Base-by-base conservation (phyloP, 1,140 invertebrate genomes). In the Mesaphorura yosii region DNA sequence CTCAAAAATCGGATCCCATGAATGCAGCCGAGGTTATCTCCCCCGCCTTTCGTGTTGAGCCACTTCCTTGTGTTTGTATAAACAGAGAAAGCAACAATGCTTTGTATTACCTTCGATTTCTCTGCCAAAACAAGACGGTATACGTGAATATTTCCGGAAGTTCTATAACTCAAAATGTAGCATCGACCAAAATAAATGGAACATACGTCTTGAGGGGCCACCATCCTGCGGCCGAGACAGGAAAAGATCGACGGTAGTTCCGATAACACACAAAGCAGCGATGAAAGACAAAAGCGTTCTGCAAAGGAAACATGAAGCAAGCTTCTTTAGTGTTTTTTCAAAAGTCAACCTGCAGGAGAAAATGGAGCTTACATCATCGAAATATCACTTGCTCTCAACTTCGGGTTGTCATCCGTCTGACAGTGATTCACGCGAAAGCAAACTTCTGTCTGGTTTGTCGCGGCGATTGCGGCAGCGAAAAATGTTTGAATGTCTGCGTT, bases 1-100 rank as follows among this genome's bases (percentile, higher is more conserved):
- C 73, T 73, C 2, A 78, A 45, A 41, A 70, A 71, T 44, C 73
- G 66, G 1, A 78, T 59, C 7, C 76, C 76, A 53, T 77, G 71
- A 1, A 78, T 54, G 55, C 72, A 75, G 0, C 52, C 55, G 12
- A 78, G 65, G 0, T 67, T 61, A 27, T 68, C 61, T 7, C 48
- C 53, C 6, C 28, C 20, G 22, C 65, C 57, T 4, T 63, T 49
- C 0, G 68, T 69, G 2, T 40, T 66, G 7, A 75, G 45, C 1
- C 74, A 60, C 40, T 68, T 64, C 34, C 66, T 67, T 3, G 66
- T 69, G 52, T 76, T 76, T 0, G 68, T 69, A 46, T 73, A 71
- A 2, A 74, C 20, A 0, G 75, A 76, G 53, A 75, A 75, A 1
- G 67, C 48, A n/a, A 56, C 23, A 28, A 60, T 17, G 22, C 31